A percentile compares a stretch with the other conserved stretches of the same genome.
Evolutionary conservation across 92 coral and sea anemone species (phyloP).

Genomic region (Pocillopora meandrina): DNA sequence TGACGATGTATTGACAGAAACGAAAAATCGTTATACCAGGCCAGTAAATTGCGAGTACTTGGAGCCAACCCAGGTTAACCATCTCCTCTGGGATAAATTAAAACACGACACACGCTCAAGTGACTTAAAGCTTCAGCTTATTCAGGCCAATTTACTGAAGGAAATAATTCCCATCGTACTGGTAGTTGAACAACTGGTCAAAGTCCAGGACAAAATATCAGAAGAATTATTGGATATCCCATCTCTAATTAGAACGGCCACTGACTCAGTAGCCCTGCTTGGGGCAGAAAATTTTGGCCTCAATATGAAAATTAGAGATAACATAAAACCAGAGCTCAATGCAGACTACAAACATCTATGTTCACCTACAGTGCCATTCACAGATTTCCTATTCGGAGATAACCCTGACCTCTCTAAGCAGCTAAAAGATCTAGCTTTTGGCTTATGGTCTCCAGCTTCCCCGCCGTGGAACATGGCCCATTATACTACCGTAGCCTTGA

Average conservation of each 20-base stretch:
- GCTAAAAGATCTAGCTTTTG: conserved; percentile 59
- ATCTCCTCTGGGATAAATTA: conserved; percentile 59
- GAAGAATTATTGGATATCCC: not conserved
- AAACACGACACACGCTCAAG: conserved; percentile 35
- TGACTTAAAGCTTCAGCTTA: conserved; percentile 51
- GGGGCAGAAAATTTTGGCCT: conserved; percentile 11
- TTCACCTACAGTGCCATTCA: conserved; percentile 49
- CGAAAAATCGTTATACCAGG: conserved; percentile 39
- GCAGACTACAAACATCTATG: conserved; percentile 57
- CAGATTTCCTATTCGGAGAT: conserved; percentile 55
- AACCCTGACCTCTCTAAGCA: conserved; percentile 60
- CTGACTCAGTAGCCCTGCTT: no score
- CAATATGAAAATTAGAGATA: conserved; percentile 47
- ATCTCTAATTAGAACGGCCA: no score
- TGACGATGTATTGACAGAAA: conserved; percentile 11
- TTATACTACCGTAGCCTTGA: no score
- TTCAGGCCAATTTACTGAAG: conserved; percentile 58
- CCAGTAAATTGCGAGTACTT: conserved; percentile 59
- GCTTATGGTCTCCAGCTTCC: no score
- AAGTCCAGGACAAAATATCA: conserved; percentile 48
- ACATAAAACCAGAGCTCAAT: conserved; percentile 52
- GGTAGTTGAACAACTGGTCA: conserved; percentile 39
- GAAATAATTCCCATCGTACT: conserved; percentile 49
- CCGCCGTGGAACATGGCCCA: no score
- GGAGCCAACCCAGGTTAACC: conserved; percentile 47